Conservation (phyloP, 1,140 invertebrate species). For the Centruroides sculpturatus region DNA sequence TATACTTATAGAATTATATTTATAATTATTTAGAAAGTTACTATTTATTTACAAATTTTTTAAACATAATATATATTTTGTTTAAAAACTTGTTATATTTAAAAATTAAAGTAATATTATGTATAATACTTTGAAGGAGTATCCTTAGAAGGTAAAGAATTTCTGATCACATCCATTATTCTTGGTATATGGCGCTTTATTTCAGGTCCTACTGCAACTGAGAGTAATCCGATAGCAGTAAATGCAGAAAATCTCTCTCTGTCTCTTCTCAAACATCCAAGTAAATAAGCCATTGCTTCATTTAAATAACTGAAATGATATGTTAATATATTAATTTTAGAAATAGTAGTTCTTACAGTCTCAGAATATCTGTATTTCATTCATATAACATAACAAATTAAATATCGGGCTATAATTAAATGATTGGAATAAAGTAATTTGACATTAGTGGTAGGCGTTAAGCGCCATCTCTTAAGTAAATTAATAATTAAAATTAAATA, state of each 20-base stretch:
- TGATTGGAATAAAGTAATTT: too few relatives aligned
- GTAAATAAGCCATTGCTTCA: conserved; percentile 59
- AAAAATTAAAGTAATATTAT: not conserved
- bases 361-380: too few relatives aligned
- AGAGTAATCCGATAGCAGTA: conserved; percentile 74
- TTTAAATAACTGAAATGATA: conserved; percentile 46
- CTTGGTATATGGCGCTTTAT: conserved; percentile 62
- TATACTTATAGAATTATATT: too few relatives aligned
- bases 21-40: not conserved
- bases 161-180: conserved; percentile 75
- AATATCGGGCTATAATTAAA: too few relatives aligned
- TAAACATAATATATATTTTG: not conserved
- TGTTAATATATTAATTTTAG: too few relatives aligned
- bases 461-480: too few relatives aligned
- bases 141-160: conserved; percentile 58
- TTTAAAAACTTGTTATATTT: too few relatives aligned
- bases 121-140: conserved; percentile 11
- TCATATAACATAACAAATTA: too few relatives aligned
- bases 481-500: too few relatives aligned
- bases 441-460: too few relatives aligned
- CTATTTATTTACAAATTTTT: not conserved
- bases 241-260: conserved; percentile 74
- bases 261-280: conserved; percentile 57
- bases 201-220: conserved; percentile 70
- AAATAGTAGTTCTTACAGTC: too few relatives aligned